A percentile compares a stretch with the other conserved stretches of the same genome.
phyloP scores from a whole-genome alignment of 2,797 vertebrate genomes.

The Sardinella longiceps region DNA sequence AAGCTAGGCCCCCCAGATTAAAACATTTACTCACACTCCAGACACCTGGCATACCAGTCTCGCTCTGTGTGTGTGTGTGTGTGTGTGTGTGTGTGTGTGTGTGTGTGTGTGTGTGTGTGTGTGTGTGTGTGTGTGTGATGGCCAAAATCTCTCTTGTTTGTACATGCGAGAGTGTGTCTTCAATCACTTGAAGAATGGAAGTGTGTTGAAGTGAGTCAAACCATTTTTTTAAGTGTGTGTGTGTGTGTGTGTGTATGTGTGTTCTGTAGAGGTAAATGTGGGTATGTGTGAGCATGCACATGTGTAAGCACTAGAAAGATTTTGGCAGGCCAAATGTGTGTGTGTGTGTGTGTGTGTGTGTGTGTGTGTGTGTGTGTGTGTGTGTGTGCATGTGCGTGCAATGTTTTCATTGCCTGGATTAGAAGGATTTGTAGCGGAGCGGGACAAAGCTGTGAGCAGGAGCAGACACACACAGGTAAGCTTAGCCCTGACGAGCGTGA shows the following conservation, averaged over 20 bases:
- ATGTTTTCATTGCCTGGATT: constrained; percentile 21
- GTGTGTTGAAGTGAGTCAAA: too few species aligned
- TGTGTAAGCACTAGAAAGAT: not conserved
- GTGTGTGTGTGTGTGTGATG: not conserved
- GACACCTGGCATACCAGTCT: constrained; percentile 11
- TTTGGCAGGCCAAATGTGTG: not conserved
- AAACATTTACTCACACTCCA: constrained; percentile 19
- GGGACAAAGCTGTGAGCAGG: not conserved
- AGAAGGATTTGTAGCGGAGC: constrained; percentile 14
- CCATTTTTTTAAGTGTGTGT: not conserved
- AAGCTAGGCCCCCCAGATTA: not conserved
- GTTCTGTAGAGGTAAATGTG: not conserved
- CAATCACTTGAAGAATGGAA: too few species aligned
- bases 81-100: not conserved
- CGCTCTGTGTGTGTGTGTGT: not conserved
- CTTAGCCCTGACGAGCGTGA: not conserved
- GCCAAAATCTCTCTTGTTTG: not conserved
- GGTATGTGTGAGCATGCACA: not conserved
- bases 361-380: constrained; percentile 16
- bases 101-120: constrained; percentile 10
- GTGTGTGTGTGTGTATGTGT: not conserved
- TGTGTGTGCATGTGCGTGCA: not conserved
- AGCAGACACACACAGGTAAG: constrained; percentile 4
- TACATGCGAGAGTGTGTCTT: not conserved
- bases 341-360: constrained; percentile 7